Evolutionary conservation across 2,113 vertebrate species (phyloP).

Genomic region (Dendrocopos noguchii): DNA sequence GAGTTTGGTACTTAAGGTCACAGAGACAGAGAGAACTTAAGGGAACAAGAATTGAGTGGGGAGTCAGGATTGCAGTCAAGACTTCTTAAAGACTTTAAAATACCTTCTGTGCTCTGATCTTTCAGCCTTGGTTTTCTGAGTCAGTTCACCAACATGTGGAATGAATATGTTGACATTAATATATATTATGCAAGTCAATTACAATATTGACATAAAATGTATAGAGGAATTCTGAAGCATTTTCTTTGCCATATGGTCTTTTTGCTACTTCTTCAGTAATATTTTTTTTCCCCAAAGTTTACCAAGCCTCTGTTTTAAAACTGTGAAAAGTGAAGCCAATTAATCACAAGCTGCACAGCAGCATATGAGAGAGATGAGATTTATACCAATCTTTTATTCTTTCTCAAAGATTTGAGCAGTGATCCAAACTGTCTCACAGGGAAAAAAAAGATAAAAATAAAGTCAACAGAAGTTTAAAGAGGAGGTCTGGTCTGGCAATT

Average conservation of each 20-base stretch:
- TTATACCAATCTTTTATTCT: background rate
- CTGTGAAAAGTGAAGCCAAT: background rate
- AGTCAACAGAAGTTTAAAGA: background rate
- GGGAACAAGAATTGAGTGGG: background rate
- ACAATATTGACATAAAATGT: background rate
- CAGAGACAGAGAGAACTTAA: background rate
- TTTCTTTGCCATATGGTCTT: background rate
- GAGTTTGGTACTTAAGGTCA: background rate
- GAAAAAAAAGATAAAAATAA: background rate
- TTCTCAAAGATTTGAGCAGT: background rate
- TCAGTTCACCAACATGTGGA: background rate
- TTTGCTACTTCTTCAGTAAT: background rate
- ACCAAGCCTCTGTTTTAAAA: background rate
- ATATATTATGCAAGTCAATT: background rate
- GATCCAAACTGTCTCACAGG: background rate
- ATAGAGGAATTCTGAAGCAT: background rate
- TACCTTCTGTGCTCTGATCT: background rate
- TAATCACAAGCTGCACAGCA: background rate
- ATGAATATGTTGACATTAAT: background rate
- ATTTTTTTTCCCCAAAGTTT: background rate
- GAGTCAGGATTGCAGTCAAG: background rate
- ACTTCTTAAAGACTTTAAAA: background rate
- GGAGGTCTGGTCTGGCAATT: background rate
- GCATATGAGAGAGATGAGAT: background rate
- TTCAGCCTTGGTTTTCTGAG: background rate